Conservation (phyloP, 2,113 vertebrate species). For the Etheostoma spectabile region DNA sequence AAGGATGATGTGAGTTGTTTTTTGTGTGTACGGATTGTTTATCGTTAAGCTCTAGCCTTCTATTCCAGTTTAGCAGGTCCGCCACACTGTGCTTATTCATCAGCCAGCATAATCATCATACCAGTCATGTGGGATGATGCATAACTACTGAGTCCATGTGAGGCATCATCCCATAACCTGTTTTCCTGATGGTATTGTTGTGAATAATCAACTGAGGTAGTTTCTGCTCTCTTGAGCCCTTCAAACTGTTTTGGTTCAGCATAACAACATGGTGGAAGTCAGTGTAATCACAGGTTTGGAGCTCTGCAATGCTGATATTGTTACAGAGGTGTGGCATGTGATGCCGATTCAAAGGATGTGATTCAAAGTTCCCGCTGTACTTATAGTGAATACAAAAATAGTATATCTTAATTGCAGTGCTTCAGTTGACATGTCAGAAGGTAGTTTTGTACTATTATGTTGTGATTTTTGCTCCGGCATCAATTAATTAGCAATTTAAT, state of each 20-base stretch:
- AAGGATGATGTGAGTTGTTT: constrained; percentile 48
- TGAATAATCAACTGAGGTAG: constrained; percentile 58
- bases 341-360: constrained; percentile 20
- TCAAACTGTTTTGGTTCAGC: constrained; percentile 38
- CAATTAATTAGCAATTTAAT: not conserved
- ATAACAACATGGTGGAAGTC: not conserved
- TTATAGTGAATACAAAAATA: not conserved
- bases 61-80: constrained; percentile 45
- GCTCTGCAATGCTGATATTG: constrained; percentile 17
- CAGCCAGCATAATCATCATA: constrained; percentile 17
- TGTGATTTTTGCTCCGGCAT: not conserved
- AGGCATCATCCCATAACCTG: constrained; percentile 26
- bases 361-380: not conserved
- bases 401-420: not conserved
- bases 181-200: constrained; percentile 44
- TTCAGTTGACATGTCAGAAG: not conserved
- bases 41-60: constrained; percentile 23
- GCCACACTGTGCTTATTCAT: constrained; percentile 37
- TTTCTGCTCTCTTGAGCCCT: constrained; percentile 38
- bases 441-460: not conserved
- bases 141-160: constrained; percentile 37
- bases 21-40: constrained; percentile 11
- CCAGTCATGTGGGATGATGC: constrained; percentile 34
- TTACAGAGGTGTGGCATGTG: constrained; percentile 29
- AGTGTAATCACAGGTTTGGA: constrained; percentile 31